Evolutionary conservation across 2,888 invertebrate species (phyloP).

Genomic region (Falcaria lacertinaria): DNA sequence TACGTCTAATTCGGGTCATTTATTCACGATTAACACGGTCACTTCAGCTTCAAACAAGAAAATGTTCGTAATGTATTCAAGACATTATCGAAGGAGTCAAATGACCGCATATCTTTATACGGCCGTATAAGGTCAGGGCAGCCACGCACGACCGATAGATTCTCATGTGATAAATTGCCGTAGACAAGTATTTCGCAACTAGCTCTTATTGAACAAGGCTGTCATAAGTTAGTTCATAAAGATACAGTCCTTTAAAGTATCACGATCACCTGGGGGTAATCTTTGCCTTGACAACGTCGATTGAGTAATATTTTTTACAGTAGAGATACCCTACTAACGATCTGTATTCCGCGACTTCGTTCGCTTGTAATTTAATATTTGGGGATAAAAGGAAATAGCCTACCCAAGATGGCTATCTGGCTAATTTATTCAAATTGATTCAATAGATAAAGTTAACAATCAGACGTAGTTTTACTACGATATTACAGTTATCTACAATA

Average conservation of each 20-base stretch:
- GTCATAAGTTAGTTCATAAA: slow-evolving; percentile 23
- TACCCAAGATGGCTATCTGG: too few species aligned
- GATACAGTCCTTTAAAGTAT: slow-evolving; percentile 30
- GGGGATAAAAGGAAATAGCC: too few species aligned
- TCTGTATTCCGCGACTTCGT: too few species aligned
- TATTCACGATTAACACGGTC: neutral
- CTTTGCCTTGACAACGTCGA: slow-evolving; percentile 28
- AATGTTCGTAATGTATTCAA: slow-evolving; percentile 8
- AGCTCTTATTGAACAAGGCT: slow-evolving; percentile 39
- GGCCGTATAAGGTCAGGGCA: slow-evolving; percentile 27
- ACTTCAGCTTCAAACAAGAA: neutral
- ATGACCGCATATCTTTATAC: slow-evolving; percentile 24
- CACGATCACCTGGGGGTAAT: slow-evolving; percentile 37
- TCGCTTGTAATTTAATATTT: too few species aligned
- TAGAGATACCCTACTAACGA: too few species aligned
- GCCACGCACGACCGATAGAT: slow-evolving; percentile 35
- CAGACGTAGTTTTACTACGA: neutral
- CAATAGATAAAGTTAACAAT: too few species aligned
- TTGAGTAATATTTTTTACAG: slow-evolving; percentile 14
- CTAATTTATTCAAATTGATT: too few species aligned
- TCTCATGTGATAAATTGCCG: slow-evolving; percentile 41
- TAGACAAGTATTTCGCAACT: slow-evolving; percentile 45
- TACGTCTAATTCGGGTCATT: neutral
- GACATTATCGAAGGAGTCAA: slow-evolving; percentile 18
- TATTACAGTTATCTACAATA: too few species aligned